Evolutionary conservation across 2,797 vertebrate genomes (phyloP).

Genomic region (Schizothorax lantsangensis): DNA sequence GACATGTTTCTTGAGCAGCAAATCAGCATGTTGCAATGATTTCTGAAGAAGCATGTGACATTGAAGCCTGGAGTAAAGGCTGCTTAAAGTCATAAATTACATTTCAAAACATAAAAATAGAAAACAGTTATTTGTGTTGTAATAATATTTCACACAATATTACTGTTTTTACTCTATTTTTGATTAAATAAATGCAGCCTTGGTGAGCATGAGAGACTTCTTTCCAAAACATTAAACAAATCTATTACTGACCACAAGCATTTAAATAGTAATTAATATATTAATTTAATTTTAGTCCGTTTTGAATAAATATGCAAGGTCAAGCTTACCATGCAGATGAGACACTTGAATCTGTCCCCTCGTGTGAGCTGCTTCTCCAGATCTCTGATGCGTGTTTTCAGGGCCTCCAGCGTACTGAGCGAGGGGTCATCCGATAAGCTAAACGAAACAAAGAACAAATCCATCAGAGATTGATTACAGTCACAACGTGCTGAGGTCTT

Average conservation of each 20-base stretch:
- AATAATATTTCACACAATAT: neutral
- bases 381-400: constrained; percentile 97
- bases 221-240: neutral
- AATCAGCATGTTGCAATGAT: neutral
- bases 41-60: neutral
- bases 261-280: neutral
- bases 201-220: neutral
- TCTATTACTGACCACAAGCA: neutral
- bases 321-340: constrained; percentile 96
- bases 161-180: neutral
- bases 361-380: constrained; percentile 97
- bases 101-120: neutral
- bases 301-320: neutral
- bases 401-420: constrained; percentile 92
- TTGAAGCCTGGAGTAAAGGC: neutral
- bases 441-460: constrained; percentile 46
- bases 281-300: neutral
- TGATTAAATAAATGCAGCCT: neutral
- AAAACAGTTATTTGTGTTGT: neutral
- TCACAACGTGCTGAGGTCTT: constrained; percentile 3
- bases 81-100: no score
- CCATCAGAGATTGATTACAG: constrained; percentile 39
- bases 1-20: neutral
- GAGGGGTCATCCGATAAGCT: constrained; percentile 92
- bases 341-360: constrained; percentile 98